phyloP scores from a whole-genome alignment of 2,113 vertebrate species.

The Arizona elegans region DNA sequence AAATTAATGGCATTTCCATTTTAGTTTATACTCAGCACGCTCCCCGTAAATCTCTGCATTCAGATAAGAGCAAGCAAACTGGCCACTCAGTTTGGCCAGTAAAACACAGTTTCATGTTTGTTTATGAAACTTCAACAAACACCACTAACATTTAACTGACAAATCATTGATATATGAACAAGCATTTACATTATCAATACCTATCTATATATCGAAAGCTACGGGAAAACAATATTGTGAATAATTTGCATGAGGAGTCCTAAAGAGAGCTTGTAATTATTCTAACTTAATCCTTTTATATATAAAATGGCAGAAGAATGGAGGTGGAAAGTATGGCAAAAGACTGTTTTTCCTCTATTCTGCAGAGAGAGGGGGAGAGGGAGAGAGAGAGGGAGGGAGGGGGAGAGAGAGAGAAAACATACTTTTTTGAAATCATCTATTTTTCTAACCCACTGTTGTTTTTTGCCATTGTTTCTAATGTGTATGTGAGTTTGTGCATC shows the following conservation, averaged over 20 bases:
- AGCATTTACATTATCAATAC: background rate
- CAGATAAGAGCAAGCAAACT: background rate
- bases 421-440: background rate
- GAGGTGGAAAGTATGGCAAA: background rate
- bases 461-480: background rate
- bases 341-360: background rate
- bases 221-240: background rate
- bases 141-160: background rate
- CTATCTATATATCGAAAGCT: background rate
- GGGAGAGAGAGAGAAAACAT: background rate
- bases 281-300: background rate
- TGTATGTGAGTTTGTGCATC: background rate
- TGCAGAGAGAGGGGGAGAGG: no score
- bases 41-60: background rate
- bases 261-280: background rate
- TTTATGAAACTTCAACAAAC: background rate
- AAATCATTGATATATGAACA: background rate
- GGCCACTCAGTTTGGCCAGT: background rate
- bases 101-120: background rate
- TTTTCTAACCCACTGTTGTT: background rate
- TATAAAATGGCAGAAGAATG: background rate
- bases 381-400: no score
- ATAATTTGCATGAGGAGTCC: background rate
- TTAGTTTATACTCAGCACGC: background rate
- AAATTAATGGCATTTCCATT: background rate